Base-by-base conservation (phyloP, 2,113 vertebrate genomes). In the Hypomesus transpacificus region DNA sequence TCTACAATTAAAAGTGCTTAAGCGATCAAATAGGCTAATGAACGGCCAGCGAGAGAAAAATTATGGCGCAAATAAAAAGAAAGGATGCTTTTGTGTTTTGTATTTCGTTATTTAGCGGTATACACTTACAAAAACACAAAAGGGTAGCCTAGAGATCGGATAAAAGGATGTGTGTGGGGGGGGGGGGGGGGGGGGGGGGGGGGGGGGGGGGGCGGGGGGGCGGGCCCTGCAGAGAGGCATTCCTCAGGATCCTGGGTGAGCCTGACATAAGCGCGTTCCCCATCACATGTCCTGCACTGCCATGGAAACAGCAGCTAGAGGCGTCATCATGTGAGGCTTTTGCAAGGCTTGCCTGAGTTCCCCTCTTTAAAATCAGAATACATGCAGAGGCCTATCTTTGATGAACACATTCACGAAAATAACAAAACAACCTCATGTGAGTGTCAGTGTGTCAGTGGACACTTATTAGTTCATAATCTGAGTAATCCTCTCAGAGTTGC, bases 221-320 rank as follows among this genome's bases (percentile, higher is more conserved):
- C 14, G 26, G 1, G 51, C 9, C 53, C 34, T 11, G 39, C 39
- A 8, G 39, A 11, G 18, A 16, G 52, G 64, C 1, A 24, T 76
- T 70, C 74, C 26, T 66, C 31, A 16, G 5, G 59, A 75, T 46
- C 39, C 39, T 31, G 16, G 20, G 34, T 21, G 52, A n/a, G 28
- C 26, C 65, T 51, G 34, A 21, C n/a, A 60, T 26, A 63, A 14
- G 17, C 68, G 54, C n/a, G 14, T 51, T 62, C 73, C 58, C 24
- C 59, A 73, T 87, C 84, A 89, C 84, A 83, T 84, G 84, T 75
- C 64, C 69, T 50, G 46, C 0, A 70, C 79, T 82, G 22, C 85
- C 86, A 78, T 78, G 64, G 82, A 77, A 80, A 88, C 80, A 11
- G 60, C 54, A 73, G 69, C 64, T 46, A 73, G 24, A 34, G 50